Base-by-base conservation (phyloP, 2,113 vertebrate genomes). In the Hucho hucho region DNA sequence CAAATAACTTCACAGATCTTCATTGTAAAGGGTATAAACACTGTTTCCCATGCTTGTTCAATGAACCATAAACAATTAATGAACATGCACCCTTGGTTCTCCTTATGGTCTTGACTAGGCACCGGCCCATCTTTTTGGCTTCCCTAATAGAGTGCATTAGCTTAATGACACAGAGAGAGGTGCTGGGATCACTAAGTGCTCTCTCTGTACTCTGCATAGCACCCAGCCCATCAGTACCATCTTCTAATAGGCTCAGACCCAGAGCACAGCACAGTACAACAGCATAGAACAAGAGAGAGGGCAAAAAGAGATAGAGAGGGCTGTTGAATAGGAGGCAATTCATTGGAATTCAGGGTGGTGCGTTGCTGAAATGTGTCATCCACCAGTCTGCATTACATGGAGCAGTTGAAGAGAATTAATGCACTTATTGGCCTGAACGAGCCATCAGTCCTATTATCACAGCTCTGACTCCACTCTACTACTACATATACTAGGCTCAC, bases 151-250 rank as follows among this genome's bases (percentile, higher is more conserved):
- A n/a, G 14, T 81, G 70, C 88, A 88, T 90, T 87, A 89, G 69
- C 72, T 71, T 84, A 86, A 88, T 87, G 87, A 86, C 80, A 77
- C 74, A 78, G 77, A 76, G 76, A 78, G 77, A 76, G 76, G 69
- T 65, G 74, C 26, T 58, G 22, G 56, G 26, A 65, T 70, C 74
- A 73, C 20, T 29, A 65, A 78, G 43, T 75, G 65, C 32, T 63
- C 69, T 78, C 20, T 80, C 58, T 82, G 26, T 72, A 25, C 76
- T 18, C 49, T 53, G 49, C 12, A 18, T 53, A 16, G 16, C 49
- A 18, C 49, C 49, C 49, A 14, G 49, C 16, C 49, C 49, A 53
- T 53, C 49, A 18, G 49, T 1, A 43, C 37, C 37, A 43, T 43
- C 37, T 18, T 4, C 49, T 53, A 53, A 53, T 53, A 53, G 49